These are phyloP conservation scores for Corynorhinus townsendii DNA, from an alignment of 2,113 vertebrate species.

Conservation along the genomic window DNA sequence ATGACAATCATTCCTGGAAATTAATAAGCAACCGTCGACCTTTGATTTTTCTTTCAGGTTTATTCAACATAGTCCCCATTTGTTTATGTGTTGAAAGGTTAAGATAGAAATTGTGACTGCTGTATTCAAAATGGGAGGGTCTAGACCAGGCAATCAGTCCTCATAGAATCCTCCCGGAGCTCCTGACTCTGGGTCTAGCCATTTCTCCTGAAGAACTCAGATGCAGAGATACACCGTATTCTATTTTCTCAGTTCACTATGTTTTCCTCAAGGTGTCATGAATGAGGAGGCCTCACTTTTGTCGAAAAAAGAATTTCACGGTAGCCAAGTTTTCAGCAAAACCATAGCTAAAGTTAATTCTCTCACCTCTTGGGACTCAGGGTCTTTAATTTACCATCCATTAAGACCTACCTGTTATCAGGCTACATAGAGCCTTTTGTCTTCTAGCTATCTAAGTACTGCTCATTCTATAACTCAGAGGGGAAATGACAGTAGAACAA, in stretches of 20 bases:
- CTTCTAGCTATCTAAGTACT: background rate
- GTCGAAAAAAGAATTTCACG: background rate
- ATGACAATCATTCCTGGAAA: background rate
- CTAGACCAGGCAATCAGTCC: background rate
- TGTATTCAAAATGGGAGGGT: background rate
- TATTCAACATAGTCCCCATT: background rate
- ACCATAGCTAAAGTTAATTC: background rate
- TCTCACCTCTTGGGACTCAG: background rate
- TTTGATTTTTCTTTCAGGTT: background rate
- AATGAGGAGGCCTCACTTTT: background rate
- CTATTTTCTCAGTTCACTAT: background rate
- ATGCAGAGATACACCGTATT: background rate
- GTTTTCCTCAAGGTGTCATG: background rate
- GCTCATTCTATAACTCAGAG: background rate
- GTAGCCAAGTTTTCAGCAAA: background rate
- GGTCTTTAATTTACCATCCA: background rate
- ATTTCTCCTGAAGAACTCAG: background rate
- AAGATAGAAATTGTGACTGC: background rate
- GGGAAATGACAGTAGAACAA: background rate
- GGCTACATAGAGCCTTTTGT: background rate
- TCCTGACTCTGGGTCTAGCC: background rate
- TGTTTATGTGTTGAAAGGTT: background rate
- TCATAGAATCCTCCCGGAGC: background rate
- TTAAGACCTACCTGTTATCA: background rate
- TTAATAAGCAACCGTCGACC: background rate